Conservation (phyloP, 2,797 vertebrate species). For the Squalus acanthias region DNA sequence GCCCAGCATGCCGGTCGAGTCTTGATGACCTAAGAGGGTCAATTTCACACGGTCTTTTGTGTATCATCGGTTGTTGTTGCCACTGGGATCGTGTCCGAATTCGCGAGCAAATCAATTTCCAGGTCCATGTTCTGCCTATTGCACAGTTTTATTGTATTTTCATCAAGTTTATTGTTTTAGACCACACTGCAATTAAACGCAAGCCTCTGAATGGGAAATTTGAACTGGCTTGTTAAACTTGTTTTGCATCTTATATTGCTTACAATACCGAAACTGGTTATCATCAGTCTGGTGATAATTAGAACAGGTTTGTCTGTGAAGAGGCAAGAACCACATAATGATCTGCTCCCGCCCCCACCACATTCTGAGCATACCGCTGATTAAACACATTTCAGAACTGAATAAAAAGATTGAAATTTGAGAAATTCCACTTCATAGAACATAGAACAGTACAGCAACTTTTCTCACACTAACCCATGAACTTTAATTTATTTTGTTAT, state of each 20-base stretch:
- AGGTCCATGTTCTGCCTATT: neutral
- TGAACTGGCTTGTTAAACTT: conserved; percentile 13
- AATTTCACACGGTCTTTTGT: neutral
- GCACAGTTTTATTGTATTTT: neutral
- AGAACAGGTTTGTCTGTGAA: conserved; percentile 23
- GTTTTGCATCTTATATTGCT: neutral
- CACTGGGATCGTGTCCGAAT: neutral
- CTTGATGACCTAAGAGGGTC: neutral
- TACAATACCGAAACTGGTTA: neutral
- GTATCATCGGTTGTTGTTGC: neutral
- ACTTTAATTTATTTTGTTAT: neutral
- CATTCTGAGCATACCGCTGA: neutral
- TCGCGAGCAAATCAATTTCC: neutral
- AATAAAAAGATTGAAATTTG: neutral
- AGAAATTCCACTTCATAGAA: neutral
- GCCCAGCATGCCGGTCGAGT: neutral
- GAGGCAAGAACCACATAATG: neutral
- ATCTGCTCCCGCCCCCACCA: neutral
- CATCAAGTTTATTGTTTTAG: neutral
- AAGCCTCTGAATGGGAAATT: neutral
- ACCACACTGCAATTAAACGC: neutral
- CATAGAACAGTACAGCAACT: neutral
- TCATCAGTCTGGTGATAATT: conserved; percentile 1
- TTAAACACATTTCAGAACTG: neutral
- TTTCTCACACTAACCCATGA: neutral